Conservation (phyloP, 2,797 vertebrate genomes). For the Cetoscarus ocellatus region DNA sequence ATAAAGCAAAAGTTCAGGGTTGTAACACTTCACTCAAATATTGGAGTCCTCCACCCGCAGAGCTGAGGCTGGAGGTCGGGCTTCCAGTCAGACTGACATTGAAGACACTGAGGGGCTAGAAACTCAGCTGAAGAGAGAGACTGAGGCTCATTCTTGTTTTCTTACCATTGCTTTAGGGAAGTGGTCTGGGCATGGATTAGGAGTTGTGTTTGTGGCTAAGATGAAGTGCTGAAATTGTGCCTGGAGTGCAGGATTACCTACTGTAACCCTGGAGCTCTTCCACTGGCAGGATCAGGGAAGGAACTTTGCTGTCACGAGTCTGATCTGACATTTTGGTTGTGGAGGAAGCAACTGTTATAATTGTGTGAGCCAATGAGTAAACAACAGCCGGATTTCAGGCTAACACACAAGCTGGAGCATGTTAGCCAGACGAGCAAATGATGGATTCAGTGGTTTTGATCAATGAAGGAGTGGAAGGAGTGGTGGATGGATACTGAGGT, state of each 20-base stretch:
- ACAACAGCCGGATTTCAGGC: neutral
- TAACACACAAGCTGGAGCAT: neutral
- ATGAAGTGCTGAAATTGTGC: conserved; percentile 44
- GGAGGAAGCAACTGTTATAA: conserved; percentile 18
- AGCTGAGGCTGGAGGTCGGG: conserved; percentile 40
- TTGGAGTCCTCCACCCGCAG: conserved; percentile 31
- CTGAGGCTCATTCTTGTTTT: conserved; percentile 42
- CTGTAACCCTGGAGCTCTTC: conserved; percentile 21
- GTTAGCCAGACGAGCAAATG: neutral
- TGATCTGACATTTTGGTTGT: conserved; percentile 18
- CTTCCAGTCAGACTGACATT: conserved; percentile 65
- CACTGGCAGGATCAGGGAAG: conserved; percentile 10
- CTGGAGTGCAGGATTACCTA: conserved; percentile 41
- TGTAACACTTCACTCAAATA: conserved; percentile 43
- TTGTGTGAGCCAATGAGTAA: conserved; percentile 3
- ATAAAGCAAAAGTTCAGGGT: conserved; percentile 47
- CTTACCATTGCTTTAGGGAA: conserved; percentile 56
- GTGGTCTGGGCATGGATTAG: conserved; percentile 53
- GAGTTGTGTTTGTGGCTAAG: conserved; percentile 49
- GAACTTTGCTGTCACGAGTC: neutral
- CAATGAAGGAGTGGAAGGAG: conserved; percentile 14
- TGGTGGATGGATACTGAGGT: neutral
- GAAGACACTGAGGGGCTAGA: conserved; percentile 39
- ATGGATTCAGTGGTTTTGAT: conserved; percentile 2
- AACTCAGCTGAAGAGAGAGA: conserved; percentile 34